Evolutionary conservation across 2,113 vertebrate genomes (phyloP), one percentile per base, ranked within the genome.

Genomic region (Baryphthengus martii): DNA sequence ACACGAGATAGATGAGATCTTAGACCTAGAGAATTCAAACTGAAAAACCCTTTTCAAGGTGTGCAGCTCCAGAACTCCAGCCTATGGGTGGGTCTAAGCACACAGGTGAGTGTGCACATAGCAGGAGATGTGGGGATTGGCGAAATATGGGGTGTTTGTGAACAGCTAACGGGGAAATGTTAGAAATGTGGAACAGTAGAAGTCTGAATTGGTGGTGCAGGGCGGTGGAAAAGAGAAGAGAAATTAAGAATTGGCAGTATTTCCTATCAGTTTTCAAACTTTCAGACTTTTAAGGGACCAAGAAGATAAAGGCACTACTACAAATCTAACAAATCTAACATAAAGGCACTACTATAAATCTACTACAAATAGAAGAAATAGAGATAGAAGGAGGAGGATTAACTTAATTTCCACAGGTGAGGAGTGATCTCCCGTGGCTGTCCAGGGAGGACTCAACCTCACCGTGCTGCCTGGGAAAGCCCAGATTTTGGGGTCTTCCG

Each of bases 401-500:
- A 42, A 42, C 42, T 42, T 42, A 42, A 42, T 42, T 42, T 42
- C 42, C 42, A 42, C 42, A 42, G 42, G 42, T 42, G 42, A 42
- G 42, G 42, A 42, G 42, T 0, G 0, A 40, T 16, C 26, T 40
- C 11, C 33, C 17, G 47, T 0, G 3, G 3, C 42, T 13, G 42
- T 6, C 2, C 58, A 12, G 78, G 70, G 29, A 16, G 26, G 2
- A 56, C 6, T 10, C 37, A n/a, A 6, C 4, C 13, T 8, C 17
- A 3, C 49, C 3, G 37, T 17, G 10, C 37, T 45, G 10, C 12
- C 35, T 6, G 55, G 23, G 33, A 42, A 20, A 52, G 1, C 10
- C 21, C 12, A 37, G 40, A 1, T 20, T 0, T 1, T 2, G 45
- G 18, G 29, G 2, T 72, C 0, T 56, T 21, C 37, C 65, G 50